Evolutionary conservation across 2,113 vertebrate species (phyloP).

Genomic region (Thinocorus orbignyianus): DNA sequence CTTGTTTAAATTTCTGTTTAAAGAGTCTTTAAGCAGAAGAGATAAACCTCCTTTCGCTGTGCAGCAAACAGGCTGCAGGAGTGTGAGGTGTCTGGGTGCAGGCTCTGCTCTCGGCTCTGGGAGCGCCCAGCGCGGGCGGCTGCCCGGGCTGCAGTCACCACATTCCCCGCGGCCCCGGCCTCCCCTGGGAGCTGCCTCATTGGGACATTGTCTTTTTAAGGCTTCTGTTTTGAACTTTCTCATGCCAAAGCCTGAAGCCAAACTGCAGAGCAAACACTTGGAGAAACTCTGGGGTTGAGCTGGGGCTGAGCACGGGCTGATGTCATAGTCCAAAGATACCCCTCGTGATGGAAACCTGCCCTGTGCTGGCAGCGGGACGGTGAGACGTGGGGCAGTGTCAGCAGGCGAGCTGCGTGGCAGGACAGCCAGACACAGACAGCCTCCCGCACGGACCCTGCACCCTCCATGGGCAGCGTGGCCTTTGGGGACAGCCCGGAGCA

Average conservation of each 20-base stretch:
- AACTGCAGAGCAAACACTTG: constrained; percentile 13
- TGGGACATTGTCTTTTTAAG: constrained; percentile 45
- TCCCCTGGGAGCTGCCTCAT: background rate
- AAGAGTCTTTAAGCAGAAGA: background rate
- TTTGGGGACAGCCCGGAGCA: background rate
- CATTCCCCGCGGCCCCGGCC: background rate
- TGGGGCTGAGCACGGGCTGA: constrained; percentile 45
- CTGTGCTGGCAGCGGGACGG: background rate
- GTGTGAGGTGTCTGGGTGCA: background rate
- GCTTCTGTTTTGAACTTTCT: constrained; percentile 50
- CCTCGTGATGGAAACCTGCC: constrained; percentile 2
- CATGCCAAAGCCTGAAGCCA: background rate
- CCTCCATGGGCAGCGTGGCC: background rate
- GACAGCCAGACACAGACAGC: background rate
- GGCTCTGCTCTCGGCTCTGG: background rate
- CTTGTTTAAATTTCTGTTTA: background rate
- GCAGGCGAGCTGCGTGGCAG: background rate
- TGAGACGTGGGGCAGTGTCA: background rate
- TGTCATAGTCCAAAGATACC: constrained; percentile 74
- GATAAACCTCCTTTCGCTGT: background rate
- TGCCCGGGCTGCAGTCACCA: background rate
- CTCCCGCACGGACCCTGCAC: accelerated
- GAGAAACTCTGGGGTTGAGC: constrained; percentile 44
- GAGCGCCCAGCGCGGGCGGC: background rate
- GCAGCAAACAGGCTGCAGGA: background rate